phyloP scores from a whole-genome alignment of 1,140 invertebrate genomes.

The Diplogasteroides magnus region DNA sequence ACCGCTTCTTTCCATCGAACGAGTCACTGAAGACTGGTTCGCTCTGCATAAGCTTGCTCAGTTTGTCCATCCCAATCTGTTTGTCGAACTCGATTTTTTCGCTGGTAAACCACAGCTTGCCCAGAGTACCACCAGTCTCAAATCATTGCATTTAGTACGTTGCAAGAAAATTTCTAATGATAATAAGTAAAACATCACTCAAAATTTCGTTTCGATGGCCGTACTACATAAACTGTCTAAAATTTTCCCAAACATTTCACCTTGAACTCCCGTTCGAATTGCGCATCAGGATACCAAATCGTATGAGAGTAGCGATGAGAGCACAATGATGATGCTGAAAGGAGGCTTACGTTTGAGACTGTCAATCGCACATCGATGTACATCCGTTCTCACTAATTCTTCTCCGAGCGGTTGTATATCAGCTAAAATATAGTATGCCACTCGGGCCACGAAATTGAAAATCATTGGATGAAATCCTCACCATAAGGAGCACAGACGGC shows the following conservation, averaged over 20 bases:
- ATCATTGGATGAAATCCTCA: too few species aligned
- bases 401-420: too few species aligned
- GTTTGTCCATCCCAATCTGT: slow-evolving; percentile 31
- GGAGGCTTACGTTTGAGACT: too few species aligned
- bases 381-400: too few species aligned
- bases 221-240: too few species aligned
- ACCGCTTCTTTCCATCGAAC: slow-evolving; percentile 22
- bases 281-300: slow-evolving; percentile 51
- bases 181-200: slow-evolving; percentile 2
- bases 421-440: too few species aligned
- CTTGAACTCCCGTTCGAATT: slow-evolving; percentile 45
- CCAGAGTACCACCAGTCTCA: slow-evolving; percentile 34
- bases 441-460: too few species aligned
- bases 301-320: slow-evolving; percentile 25
- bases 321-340: too few species aligned
- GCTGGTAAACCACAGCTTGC: slow-evolving; percentile 8
- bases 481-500: too few species aligned
- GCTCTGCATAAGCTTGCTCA: slow-evolving; percentile 18
- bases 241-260: too few species aligned
- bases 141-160: slow-evolving; percentile 9
- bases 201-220: too few species aligned
- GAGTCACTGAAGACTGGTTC: slow-evolving; percentile 26
- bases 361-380: too few species aligned
- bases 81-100: slow-evolving; percentile 17
- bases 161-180: neutral